phyloP scores from a whole-genome alignment of 2,888 invertebrate genomes.

The Zele albiditarsus region DNA sequence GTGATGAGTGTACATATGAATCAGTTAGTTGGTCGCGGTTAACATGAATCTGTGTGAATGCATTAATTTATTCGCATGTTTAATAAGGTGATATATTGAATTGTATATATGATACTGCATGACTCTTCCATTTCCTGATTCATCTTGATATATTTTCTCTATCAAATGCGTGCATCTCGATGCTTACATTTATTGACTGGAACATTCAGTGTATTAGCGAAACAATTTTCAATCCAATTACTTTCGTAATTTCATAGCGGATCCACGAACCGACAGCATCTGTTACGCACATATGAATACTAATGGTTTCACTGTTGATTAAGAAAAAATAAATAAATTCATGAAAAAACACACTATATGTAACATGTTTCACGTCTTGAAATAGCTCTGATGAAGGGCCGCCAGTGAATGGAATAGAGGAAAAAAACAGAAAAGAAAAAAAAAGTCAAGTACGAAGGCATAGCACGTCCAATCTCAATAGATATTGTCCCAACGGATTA shows the following conservation, averaged over 20 bases:
- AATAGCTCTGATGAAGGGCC: not conserved
- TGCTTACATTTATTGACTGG: not conserved
- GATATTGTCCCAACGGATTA: slow-evolving; percentile 5
- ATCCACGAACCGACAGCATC: not conserved
- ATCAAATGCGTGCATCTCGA: not conserved
- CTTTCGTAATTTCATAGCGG: not conserved
- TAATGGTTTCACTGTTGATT: not conserved
- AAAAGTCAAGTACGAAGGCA: not conserved
- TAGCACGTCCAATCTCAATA: slow-evolving; percentile 12
- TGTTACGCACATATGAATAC: not conserved
- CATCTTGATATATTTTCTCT: not conserved
- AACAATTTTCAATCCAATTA: not conserved
- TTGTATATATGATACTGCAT: not conserved
- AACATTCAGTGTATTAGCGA: too few relatives aligned
- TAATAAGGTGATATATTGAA: too few relatives aligned
- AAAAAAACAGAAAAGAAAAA: not conserved
- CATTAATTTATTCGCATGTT: not conserved
- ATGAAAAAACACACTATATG: not conserved
- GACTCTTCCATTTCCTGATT: not conserved
- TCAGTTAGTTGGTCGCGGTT: slow-evolving; percentile 1
- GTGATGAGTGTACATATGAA: slow-evolving; percentile 14
- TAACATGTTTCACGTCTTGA: not conserved
- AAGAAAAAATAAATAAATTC: not conserved
- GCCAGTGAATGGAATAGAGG: not conserved
- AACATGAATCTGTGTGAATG: not conserved